Percentiles rank a stretch among this genome's conserved stretches.
Conservation (phyloP, 2,888 invertebrate genomes). For the Uloborus plumipes region DNA sequence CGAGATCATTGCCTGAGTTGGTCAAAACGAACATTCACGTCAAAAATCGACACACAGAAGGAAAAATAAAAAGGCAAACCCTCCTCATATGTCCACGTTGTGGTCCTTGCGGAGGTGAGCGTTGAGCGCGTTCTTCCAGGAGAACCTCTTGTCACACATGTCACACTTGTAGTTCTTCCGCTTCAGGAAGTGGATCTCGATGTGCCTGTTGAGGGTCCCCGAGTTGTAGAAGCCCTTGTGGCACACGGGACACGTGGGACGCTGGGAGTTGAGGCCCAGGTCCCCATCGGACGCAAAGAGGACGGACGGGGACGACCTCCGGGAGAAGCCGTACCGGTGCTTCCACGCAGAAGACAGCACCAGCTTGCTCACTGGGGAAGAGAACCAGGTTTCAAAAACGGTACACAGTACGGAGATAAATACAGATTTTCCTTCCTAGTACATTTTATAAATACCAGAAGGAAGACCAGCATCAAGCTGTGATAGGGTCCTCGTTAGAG, state of each 20-base stretch:
- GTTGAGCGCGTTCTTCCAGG: conserved; percentile 58
- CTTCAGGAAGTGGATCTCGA: conserved; percentile 57
- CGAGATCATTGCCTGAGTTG: no score
- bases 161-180: conserved; percentile 61
- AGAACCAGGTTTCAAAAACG: conserved; percentile 16
- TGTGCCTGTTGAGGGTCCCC: conserved; percentile 56
- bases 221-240: conserved; percentile 58
- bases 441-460: no score
- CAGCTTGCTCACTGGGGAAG: conserved; percentile 33
- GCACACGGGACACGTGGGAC: conserved; percentile 54
- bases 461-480: no score
- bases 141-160: conserved; percentile 54
- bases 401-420: no score
- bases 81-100: conserved; percentile 34
- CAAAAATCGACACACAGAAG: no score
- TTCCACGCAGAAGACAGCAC: conserved; percentile 32
- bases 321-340: conserved; percentile 18
- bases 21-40: no score
- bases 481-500: no score
- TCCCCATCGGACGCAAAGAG: conserved; percentile 13
- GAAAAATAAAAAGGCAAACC: no score
- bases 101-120: conserved; percentile 51
- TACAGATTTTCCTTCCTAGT: no score
- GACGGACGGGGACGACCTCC: conserved; percentile 12
- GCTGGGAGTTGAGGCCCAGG: conserved; percentile 14